Conservation (phyloP, 2,888 invertebrate species). For the Tridacna gigas region DNA sequence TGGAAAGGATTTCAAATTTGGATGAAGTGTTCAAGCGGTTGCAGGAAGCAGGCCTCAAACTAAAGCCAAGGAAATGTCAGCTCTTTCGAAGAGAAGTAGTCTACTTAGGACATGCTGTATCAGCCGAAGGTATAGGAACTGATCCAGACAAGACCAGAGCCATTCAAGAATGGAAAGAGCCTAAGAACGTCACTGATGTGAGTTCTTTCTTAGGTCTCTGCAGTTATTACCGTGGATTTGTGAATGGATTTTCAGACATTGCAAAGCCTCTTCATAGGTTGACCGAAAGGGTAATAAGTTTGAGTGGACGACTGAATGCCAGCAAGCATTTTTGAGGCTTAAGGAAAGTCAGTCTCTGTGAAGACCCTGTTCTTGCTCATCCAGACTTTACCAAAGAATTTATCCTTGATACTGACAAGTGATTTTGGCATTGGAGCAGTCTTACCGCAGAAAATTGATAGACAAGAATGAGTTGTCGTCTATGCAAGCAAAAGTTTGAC, state of each 20-base stretch:
- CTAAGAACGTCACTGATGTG: constrained; percentile 34
- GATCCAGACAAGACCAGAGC: not conserved
- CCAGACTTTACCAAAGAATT: constrained; percentile 30
- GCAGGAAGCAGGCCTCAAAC: not conserved
- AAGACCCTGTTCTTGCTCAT: constrained; percentile 27
- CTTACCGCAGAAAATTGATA: no score
- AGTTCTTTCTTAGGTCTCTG: constrained; percentile 39
- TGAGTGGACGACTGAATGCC: constrained; percentile 26
- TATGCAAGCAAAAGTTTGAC: no score
- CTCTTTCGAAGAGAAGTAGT: constrained; percentile 2
- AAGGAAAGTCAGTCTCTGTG: constrained; percentile 11
- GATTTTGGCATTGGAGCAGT: no score
- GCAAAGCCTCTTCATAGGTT: constrained; percentile 35
- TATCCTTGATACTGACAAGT: constrained; percentile 49
- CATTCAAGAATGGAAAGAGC: constrained; percentile 16
- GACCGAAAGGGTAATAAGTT: constrained; percentile 26
- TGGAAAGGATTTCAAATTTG: not conserved
- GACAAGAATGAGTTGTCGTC: no score
- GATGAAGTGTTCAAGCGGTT: not conserved
- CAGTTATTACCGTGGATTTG: constrained; percentile 28
- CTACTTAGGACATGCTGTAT: not conserved
- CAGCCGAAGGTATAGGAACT: not conserved
- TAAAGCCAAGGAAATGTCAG: constrained; percentile 32
- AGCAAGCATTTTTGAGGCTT: constrained; percentile 17
- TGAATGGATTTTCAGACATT: no score